These are phyloP conservation scores for Stenodema calcarata DNA, from an alignment of 2,888 invertebrate genomes.

Conservation along the genomic window DNA sequence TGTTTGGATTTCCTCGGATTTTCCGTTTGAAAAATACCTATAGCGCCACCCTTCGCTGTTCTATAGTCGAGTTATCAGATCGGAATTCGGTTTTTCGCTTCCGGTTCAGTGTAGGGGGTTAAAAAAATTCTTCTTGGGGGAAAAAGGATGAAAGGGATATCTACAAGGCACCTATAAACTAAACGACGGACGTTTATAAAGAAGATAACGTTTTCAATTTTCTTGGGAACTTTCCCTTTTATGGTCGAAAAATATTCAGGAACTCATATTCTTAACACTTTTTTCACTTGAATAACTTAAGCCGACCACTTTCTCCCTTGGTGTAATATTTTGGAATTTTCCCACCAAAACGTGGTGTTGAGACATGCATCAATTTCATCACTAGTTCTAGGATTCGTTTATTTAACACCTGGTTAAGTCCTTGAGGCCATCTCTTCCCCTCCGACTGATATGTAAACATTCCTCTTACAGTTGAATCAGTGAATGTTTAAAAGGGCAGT, in stretches of 20 bases:
- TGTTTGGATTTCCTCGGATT: constrained; percentile 32
- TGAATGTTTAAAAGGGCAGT: too few relatives aligned
- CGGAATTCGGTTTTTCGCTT: background rate
- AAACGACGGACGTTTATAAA: background rate
- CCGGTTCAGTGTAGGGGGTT: background rate
- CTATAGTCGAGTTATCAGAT: background rate
- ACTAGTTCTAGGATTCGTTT: too few relatives aligned
- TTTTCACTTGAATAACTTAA: too few relatives aligned
- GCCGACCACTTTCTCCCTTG: too few relatives aligned
- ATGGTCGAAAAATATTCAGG: background rate
- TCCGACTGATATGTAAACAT: too few relatives aligned
- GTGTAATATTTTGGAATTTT: too few relatives aligned
- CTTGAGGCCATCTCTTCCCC: too few relatives aligned
- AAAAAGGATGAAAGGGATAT: background rate
- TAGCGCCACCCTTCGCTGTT: background rate
- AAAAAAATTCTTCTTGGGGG: background rate
- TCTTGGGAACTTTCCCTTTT: background rate
- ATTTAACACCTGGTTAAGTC: too few relatives aligned
- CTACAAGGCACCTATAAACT: background rate
- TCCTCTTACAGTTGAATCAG: too few relatives aligned
- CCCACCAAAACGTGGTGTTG: too few relatives aligned
- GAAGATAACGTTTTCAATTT: background rate
- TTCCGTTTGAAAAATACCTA: constrained; percentile 32
- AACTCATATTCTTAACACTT: background rate
- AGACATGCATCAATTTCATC: too few relatives aligned